These are phyloP conservation scores for Eupithecia dodoneata DNA, from an alignment of 2,888 invertebrate genomes.

Conservation along the genomic window DNA sequence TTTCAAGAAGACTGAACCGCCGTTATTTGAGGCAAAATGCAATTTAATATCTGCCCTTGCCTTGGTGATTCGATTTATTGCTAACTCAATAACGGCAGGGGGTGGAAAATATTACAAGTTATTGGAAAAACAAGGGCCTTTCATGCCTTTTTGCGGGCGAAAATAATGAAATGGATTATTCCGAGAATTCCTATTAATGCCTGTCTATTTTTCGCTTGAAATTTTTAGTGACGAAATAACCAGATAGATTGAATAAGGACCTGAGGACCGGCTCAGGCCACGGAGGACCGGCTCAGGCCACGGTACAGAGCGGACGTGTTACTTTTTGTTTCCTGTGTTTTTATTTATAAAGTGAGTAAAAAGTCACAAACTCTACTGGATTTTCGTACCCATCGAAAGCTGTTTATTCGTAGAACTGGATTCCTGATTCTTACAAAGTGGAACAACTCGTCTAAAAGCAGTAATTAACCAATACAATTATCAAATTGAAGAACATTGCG, in stretches of 20 bases:
- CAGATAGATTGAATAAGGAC: background rate
- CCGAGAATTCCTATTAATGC: background rate
- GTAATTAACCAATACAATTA: no score
- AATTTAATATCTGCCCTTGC: constrained; percentile 16
- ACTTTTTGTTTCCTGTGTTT: no score
- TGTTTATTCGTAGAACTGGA: no score
- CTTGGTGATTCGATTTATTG: constrained; percentile 7
- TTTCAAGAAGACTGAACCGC: constrained; percentile 2
- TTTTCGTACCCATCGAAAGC: no score
- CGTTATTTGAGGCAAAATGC: constrained; percentile 16
- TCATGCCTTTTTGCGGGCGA: background rate
- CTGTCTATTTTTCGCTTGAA: background rate
- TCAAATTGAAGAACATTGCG: no score
- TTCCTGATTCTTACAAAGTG: no score
- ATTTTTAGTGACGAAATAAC: background rate
- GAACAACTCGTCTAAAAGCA: no score
- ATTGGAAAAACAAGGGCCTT: constrained; percentile 8
- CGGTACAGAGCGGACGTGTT: no score
- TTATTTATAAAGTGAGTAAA: no score
- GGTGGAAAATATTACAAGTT: constrained; percentile 14
- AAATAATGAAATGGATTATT: constrained; percentile 1
- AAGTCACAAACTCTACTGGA: no score
- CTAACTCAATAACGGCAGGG: background rate
- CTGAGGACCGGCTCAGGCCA: no score
- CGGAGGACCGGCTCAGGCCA: no score